Evolutionary conservation across 2,797 vertebrate species (phyloP).

Genomic region (Cryptoprocta ferox): DNA sequence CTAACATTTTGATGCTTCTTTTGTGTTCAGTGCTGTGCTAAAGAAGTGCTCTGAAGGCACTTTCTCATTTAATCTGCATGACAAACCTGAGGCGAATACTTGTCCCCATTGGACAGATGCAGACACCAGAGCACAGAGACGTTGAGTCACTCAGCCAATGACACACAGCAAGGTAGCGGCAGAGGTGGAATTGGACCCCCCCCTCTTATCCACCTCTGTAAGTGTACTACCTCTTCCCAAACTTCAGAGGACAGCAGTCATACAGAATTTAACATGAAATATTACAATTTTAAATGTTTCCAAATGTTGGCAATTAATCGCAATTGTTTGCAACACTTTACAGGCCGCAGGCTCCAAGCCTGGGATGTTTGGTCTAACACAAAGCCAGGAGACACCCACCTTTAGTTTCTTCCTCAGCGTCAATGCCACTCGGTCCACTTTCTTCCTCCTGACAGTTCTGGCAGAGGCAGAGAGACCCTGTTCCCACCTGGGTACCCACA

Average conservation of each 20-base stretch:
- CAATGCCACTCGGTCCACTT: constrained; percentile 92
- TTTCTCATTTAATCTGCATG: background rate
- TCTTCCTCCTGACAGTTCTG: constrained; percentile 95
- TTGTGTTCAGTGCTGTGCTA: background rate
- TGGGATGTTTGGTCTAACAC: background rate
- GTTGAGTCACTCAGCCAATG: background rate
- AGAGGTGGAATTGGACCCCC: background rate
- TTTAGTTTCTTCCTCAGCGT: constrained; percentile 93
- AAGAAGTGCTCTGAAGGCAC: background rate
- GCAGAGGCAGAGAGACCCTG: constrained; percentile 73
- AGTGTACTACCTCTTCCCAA: background rate
- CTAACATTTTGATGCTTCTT: background rate
- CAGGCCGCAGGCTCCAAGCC: rapidly evolving
- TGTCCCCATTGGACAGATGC: background rate
- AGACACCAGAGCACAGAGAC: background rate
- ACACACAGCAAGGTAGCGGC: background rate
- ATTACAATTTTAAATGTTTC: background rate
- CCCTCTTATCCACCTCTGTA: background rate
- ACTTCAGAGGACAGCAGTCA: background rate
- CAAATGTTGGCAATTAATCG: background rate
- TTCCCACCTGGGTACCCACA: background rate
- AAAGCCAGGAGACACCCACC: constrained; percentile 78
- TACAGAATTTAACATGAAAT: background rate
- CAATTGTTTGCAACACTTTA: background rate
- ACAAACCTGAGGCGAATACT: background rate